phyloP scores from a whole-genome alignment of 2,797 vertebrate genomes.

The Crotalus adamanteus region DNA sequence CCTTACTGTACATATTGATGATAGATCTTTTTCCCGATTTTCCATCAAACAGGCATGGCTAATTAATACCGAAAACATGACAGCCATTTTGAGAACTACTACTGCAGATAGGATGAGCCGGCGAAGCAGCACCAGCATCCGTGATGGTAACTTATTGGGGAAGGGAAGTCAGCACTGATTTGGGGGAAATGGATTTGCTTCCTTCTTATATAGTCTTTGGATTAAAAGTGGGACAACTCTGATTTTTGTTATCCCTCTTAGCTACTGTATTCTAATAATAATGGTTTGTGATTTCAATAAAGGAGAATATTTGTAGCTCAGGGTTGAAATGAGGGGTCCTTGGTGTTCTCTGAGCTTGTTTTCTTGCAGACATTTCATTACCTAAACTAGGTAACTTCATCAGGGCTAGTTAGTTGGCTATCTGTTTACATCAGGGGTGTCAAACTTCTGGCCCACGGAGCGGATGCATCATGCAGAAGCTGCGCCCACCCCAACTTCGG shows the following conservation, averaged over 20 bases:
- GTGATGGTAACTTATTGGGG: constrained; percentile 20
- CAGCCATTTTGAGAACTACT: not conserved
- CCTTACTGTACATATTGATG: not conserved
- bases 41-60: constrained; percentile 2
- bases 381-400: not conserved
- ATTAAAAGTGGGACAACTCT: not conserved
- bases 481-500: too few relatives aligned
- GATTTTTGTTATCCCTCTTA: not conserved
- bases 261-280: not conserved
- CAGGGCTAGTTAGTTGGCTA: not conserved
- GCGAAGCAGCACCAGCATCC: constrained; percentile 30
- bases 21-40: not conserved
- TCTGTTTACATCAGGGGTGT: not conserved
- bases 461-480: too few relatives aligned
- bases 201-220: not conserved
- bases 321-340: not conserved
- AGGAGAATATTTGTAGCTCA: not conserved
- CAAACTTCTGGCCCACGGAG: too few relatives aligned
- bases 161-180: not conserved
- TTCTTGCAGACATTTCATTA: not conserved
- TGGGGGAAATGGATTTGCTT: not conserved
- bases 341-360: not conserved
- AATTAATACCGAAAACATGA: not conserved
- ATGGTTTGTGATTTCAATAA: not conserved
- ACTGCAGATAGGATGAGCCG: constrained; percentile 5